These are phyloP conservation scores for Actinostola sp. DNA, from an alignment of 92 coral and sea anemone genomes.

Conservation along the genomic window DNA sequence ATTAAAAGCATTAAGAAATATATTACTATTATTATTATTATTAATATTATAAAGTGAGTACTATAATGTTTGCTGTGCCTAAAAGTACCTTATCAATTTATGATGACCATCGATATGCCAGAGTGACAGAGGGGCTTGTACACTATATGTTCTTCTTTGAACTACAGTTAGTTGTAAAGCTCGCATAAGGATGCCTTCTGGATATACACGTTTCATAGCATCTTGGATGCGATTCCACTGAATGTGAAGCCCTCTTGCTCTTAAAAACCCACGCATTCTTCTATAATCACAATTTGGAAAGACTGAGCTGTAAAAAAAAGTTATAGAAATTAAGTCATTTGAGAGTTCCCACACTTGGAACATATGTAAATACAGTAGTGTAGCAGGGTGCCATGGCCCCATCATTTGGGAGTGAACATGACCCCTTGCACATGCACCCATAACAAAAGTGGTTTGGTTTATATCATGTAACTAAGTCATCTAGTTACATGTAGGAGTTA, in stretches of 20 bases:
- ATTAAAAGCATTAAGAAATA: not conserved
- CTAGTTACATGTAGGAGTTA: no score
- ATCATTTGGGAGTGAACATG: no score
- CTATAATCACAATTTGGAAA: slow-evolving; percentile 76
- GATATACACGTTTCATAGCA: slow-evolving; percentile 64
- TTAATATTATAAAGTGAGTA: not conserved
- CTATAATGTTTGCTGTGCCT: not conserved
- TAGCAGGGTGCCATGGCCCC: no score
- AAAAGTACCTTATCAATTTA: slow-evolving; percentile 50
- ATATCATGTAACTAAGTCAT: no score
- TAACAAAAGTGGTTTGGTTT: no score
- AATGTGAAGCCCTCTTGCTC: slow-evolving; percentile 48
- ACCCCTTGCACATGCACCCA: no score
- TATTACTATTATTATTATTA: not conserved
- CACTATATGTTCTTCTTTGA: slow-evolving; percentile 36
- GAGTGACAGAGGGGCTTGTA: slow-evolving; percentile 53
- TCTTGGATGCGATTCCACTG: slow-evolving; percentile 68
- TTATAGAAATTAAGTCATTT: no score
- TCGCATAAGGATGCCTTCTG: slow-evolving; percentile 66
- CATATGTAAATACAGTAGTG: no score
- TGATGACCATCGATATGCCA: slow-evolving; percentile 61
- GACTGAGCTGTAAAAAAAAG: no score
- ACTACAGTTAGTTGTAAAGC: slow-evolving; percentile 56
- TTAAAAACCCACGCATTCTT: slow-evolving; percentile 59
- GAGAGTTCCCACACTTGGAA: no score